These are phyloP conservation scores for Seriola aureovittata DNA, from an alignment of 2,113 vertebrate genomes.

Conservation along the genomic window DNA sequence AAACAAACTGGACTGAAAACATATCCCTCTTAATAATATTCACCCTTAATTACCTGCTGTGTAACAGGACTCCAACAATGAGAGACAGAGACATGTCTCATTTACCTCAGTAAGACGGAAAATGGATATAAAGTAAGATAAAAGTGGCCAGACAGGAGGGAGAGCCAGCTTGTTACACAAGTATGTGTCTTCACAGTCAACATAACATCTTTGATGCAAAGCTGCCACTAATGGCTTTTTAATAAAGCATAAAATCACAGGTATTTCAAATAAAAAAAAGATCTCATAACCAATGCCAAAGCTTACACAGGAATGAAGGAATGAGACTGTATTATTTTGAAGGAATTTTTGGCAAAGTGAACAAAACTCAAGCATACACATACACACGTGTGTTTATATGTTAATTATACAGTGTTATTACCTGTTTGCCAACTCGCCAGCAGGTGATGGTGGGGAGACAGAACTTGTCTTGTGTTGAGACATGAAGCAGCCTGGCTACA, in stretches of 20 bases:
- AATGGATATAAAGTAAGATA: neutral
- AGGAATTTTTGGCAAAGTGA: constrained; percentile 16
- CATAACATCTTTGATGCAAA: constrained; percentile 5
- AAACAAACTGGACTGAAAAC: neutral
- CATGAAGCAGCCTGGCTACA: constrained; percentile 52
- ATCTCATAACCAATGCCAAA: neutral
- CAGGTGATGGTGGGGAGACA: constrained; percentile 42
- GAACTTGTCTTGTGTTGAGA: constrained; percentile 50
- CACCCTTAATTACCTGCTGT: too few relatives aligned
- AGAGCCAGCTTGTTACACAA: constrained; percentile 10
- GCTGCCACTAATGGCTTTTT: constrained; percentile 13
- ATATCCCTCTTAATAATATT: too few relatives aligned
- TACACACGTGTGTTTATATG: constrained; percentile 29
- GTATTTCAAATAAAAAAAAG: constrained; percentile 16
- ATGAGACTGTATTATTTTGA: neutral
- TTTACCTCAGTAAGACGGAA: neutral
- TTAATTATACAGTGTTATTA: constrained; percentile 45
- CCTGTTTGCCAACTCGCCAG: constrained; percentile 54
- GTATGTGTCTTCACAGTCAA: neutral
- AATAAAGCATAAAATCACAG: constrained; percentile 6
- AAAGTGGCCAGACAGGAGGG: neutral
- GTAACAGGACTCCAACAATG: neutral
- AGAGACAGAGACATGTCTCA: neutral
- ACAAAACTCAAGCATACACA: constrained; percentile 8
- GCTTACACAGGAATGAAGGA: constrained; percentile 9